These are phyloP conservation scores for Phalacrocorax carbo DNA, from an alignment of 2,113 vertebrate genomes.

Conservation along the genomic window DNA sequence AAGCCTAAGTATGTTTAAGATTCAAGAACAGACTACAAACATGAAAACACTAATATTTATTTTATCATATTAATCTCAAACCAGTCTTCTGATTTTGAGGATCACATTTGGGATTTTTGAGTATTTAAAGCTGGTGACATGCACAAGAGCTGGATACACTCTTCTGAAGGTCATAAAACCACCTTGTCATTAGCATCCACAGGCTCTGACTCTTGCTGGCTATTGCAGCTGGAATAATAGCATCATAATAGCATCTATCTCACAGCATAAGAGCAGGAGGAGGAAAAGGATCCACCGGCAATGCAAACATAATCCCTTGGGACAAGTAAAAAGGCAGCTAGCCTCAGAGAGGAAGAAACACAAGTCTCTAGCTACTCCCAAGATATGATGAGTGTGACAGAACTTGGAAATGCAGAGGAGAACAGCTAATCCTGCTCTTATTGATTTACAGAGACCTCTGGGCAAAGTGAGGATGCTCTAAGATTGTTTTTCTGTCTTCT, in stretches of 20 bases:
- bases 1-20: background rate
- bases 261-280: background rate
- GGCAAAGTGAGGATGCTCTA: background rate
- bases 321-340: background rate
- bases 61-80: background rate
- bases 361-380: background rate
- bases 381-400: background rate
- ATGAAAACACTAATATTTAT: background rate
- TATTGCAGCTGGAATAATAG: background rate
- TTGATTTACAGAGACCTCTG: background rate
- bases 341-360: background rate
- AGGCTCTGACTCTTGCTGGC: background rate
- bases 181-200: no score
- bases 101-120: background rate
- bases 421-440: background rate
- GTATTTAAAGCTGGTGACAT: background rate
- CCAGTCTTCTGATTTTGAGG: rapidly evolving
- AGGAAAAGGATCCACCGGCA: background rate
- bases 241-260: background rate
- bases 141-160: background rate
- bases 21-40: background rate
- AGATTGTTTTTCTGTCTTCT: background rate
- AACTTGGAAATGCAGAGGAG: background rate
- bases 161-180: background rate
- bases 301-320: background rate